Evolutionary conservation across 2,888 invertebrate species (phyloP).

Genomic region (Ganaspis brasiliensis): DNA sequence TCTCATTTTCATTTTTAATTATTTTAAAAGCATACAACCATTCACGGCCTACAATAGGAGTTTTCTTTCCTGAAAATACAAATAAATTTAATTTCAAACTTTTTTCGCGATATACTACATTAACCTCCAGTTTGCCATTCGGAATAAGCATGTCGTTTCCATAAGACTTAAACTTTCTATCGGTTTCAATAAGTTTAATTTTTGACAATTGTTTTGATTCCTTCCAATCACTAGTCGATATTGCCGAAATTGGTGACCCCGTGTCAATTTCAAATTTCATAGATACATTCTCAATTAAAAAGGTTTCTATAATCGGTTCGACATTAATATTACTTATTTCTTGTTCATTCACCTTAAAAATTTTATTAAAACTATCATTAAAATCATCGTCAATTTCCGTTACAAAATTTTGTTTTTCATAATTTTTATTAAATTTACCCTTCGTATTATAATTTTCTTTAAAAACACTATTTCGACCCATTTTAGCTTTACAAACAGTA

Average conservation of each 20-base stretch:
- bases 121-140: background rate
- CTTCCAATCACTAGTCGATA: slow-evolving; percentile 15
- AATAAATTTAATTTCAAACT: slow-evolving; percentile 1
- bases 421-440: slow-evolving; percentile 71
- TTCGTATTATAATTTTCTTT: background rate
- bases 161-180: slow-evolving; percentile 1
- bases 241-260: slow-evolving; percentile 14
- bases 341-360: slow-evolving; percentile 24
- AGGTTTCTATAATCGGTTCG: background rate
- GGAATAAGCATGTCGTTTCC: background rate
- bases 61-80: background rate
- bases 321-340: background rate
- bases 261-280: slow-evolving; percentile 3
- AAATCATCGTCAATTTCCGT: slow-evolving; percentile 31
- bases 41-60: background rate
- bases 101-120: background rate
- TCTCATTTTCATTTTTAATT: background rate
- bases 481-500: slow-evolving; percentile 10
- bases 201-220: slow-evolving; percentile 11
- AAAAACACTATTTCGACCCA: background rate
- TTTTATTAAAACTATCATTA: slow-evolving; percentile 42
- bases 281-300: background rate
- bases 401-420: slow-evolving; percentile 1
- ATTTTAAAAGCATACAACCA: background rate
- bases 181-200: background rate